Evolutionary conservation across 2,888 invertebrate genomes (phyloP).

Genomic region (Pachliopta kotzebuea): DNA sequence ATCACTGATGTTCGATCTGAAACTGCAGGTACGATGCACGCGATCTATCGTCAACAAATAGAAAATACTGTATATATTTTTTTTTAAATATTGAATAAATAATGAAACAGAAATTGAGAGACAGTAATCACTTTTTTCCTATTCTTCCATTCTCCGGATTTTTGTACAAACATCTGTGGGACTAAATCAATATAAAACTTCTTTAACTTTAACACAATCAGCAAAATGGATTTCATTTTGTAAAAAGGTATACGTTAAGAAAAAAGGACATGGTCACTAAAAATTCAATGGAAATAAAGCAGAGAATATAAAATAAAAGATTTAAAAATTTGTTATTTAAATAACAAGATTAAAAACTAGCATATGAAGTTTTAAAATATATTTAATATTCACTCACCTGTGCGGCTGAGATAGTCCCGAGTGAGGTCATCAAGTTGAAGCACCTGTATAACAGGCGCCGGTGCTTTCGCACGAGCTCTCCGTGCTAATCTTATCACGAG

Average conservation of each 20-base stretch:
- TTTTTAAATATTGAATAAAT: too few species aligned
- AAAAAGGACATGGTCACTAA: too few species aligned
- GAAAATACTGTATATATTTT: too few species aligned
- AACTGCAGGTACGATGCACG: slow-evolving; percentile 62
- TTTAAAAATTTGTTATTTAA: background rate
- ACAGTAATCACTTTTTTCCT: too few species aligned
- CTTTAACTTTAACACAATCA: too few species aligned
- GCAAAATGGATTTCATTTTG: too few species aligned
- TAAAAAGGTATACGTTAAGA: too few species aligned
- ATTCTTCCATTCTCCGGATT: too few species aligned
- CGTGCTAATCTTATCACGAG: slow-evolving; percentile 54
- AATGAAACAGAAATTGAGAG: too few species aligned
- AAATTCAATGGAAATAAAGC: too few species aligned
- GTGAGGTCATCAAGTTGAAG: slow-evolving; percentile 70
- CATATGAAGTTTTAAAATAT: background rate
- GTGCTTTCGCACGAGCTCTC: slow-evolving; percentile 52
- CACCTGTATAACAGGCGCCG: slow-evolving; percentile 69
- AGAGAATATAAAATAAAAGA: background rate
- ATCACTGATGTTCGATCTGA: slow-evolving; percentile 68
- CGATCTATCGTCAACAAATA: slow-evolving; percentile 30
- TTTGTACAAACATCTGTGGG: too few species aligned
- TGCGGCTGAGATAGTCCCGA: slow-evolving; percentile 64
- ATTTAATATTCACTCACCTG: slow-evolving; percentile 46
- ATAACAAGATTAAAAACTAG: background rate
- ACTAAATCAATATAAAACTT: too few species aligned